A percentile compares a stretch with the other conserved stretches of the same genome.
Conservation (phyloP, 2,888 invertebrate species). For the Apocheima hispidaria region DNA sequence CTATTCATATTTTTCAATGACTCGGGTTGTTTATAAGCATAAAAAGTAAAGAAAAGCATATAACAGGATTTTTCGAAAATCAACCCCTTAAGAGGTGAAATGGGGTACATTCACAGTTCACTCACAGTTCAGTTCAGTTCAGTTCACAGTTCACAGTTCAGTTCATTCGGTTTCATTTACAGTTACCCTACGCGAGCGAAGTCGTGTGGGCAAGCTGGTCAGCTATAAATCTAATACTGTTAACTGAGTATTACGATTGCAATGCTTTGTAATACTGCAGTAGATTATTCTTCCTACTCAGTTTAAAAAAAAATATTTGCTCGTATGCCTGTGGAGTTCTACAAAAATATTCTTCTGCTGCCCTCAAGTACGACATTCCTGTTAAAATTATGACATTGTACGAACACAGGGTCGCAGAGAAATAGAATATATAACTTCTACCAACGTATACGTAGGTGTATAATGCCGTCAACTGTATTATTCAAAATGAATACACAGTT, state of each 20-base stretch:
- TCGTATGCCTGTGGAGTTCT: background rate
- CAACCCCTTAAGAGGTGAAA: no score
- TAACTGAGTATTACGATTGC: background rate
- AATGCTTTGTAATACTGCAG: background rate
- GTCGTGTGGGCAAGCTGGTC: no score
- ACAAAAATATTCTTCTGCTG: background rate
- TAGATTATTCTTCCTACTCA: background rate
- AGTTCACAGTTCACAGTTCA: no score
- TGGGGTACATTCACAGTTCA: no score
- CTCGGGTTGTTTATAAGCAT: no score
- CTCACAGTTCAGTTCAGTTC: no score
- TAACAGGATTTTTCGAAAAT: no score
- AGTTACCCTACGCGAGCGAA: no score
- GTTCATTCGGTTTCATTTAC: no score
- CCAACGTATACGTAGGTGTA: background rate
- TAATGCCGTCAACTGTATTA: constrained; percentile 1
- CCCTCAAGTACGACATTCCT: background rate
- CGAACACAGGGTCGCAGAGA: background rate
- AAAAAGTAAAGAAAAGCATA: no score
- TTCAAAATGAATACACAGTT: background rate
- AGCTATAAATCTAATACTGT: background rate
- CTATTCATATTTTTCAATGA: no score
- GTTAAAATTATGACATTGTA: background rate
- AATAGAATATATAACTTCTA: background rate
- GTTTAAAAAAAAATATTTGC: background rate